phyloP scores from a whole-genome alignment of 2,797 vertebrate species.

The Agapornis canus region DNA sequence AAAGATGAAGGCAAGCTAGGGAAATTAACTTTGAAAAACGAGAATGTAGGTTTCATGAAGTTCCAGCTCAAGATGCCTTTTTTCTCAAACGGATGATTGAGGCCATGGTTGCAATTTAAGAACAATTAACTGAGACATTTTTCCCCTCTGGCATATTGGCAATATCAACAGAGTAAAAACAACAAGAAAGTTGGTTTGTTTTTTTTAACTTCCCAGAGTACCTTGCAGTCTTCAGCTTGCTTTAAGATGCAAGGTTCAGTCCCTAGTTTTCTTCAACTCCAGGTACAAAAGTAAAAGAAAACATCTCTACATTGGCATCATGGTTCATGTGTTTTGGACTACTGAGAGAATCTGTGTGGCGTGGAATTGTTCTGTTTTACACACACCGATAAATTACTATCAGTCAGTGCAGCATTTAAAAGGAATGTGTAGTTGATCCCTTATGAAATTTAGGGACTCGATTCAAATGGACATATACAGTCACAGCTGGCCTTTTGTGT shows the following conservation, averaged over 20 bases:
- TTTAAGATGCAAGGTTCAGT: background rate
- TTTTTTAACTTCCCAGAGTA: background rate
- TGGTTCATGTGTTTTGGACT: background rate
- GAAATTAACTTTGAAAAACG: slow-evolving; percentile 11
- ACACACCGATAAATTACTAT: background rate
- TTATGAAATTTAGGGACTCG: background rate
- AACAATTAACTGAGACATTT: background rate
- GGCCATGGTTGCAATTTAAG: background rate
- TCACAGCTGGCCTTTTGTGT: background rate
- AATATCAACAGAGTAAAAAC: background rate
- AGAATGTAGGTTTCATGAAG: background rate
- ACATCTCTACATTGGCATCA: fast-evolving
- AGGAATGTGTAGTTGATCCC: background rate
- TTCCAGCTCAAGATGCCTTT: background rate
- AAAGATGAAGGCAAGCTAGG: background rate
- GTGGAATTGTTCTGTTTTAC: background rate
- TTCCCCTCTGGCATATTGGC: background rate
- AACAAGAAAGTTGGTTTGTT: background rate
- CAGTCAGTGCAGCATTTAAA: background rate
- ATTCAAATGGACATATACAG: background rate
- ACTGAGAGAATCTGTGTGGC: fast-evolving
- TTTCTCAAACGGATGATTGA: background rate
- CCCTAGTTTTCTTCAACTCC: background rate
- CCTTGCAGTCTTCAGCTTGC: background rate
- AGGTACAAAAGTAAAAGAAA: background rate